Evolutionary conservation across 2,888 invertebrate species (phyloP).

Genomic region (Phortica magna): DNA sequence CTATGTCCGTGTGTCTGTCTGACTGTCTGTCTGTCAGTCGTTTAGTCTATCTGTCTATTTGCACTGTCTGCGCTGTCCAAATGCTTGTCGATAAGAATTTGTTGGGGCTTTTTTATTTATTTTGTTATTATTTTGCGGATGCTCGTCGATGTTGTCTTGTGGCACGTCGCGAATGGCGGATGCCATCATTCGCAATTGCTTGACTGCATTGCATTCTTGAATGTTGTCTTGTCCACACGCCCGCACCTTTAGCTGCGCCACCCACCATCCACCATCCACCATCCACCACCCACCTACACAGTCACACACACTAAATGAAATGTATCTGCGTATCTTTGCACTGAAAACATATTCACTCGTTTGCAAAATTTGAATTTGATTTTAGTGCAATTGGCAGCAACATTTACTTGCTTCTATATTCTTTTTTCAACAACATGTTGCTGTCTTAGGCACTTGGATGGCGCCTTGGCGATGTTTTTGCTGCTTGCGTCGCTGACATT

Average conservation of each 20-base stretch:
- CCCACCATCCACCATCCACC: too few species aligned
- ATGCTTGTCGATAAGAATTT: slow-evolving; percentile 68
- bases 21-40: slow-evolving; percentile 5
- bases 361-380: slow-evolving; percentile 70
- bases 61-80: slow-evolving; percentile 60
- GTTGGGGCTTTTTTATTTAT: background rate
- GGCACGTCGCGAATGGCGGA: slow-evolving; percentile 65
- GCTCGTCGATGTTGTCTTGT: slow-evolving; percentile 66
- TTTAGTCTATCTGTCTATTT: slow-evolving; percentile 22
- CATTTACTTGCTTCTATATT: too few species aligned
- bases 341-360: slow-evolving; percentile 45
- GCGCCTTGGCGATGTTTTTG: background rate
- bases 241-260: background rate
- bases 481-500: slow-evolving; percentile 59
- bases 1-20: background rate
- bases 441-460: too few species aligned
- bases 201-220: slow-evolving; percentile 25
- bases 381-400: slow-evolving; percentile 40
- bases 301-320: slow-evolving; percentile 30
- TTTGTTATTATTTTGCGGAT: slow-evolving; percentile 64
- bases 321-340: slow-evolving; percentile 39
- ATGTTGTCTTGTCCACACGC: too few species aligned
- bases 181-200: slow-evolving; percentile 70
- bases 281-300: too few species aligned
- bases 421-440: too few species aligned